Conservation (phyloP, 2,888 invertebrate genomes). For the Xestia ashworthii region DNA sequence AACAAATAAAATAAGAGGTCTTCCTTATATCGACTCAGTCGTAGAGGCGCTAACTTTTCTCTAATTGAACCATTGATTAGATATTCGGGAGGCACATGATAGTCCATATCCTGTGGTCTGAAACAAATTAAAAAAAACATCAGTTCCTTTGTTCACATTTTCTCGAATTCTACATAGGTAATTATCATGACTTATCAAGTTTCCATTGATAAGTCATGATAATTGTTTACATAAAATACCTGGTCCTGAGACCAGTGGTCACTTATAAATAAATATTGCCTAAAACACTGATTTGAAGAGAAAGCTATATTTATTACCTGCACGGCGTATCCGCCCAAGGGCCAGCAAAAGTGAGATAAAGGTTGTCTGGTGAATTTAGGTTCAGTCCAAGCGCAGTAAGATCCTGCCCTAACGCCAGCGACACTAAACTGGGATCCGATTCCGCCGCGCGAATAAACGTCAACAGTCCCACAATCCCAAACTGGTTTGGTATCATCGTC, state of each 20-base stretch:
- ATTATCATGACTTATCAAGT: no score
- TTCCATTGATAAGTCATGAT: no score
- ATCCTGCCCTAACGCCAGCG: constrained; percentile 99
- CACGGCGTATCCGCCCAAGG: constrained; percentile 99
- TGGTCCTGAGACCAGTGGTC: neutral
- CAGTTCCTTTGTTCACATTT: neutral
- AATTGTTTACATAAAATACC: neutral
- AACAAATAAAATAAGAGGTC: constrained; percentile 99
- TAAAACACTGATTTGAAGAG: neutral
- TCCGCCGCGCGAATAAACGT: constrained; percentile 99
- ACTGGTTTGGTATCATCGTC: constrained; percentile 99
- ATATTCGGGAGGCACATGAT: constrained; percentile 99
- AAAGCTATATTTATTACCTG: constrained; percentile 83
- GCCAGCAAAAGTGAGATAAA: constrained; percentile 99
- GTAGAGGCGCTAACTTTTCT: constrained; percentile 98
- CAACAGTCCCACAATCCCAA: constrained; percentile 99
- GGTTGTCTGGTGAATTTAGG: constrained; percentile 99
- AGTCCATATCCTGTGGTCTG: constrained; percentile 99
- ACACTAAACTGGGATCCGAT: constrained; percentile 98
- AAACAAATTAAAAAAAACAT: constrained; percentile 57
- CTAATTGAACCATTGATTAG: constrained; percentile 99
- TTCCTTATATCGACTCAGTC: constrained; percentile 99
- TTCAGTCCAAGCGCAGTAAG: constrained; percentile 99
- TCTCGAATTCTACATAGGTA: neutral
- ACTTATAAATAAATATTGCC: constrained; percentile 2